phyloP scores from a whole-genome alignment of 2,797 vertebrate genomes.

The Sebastiscus tertius region DNA sequence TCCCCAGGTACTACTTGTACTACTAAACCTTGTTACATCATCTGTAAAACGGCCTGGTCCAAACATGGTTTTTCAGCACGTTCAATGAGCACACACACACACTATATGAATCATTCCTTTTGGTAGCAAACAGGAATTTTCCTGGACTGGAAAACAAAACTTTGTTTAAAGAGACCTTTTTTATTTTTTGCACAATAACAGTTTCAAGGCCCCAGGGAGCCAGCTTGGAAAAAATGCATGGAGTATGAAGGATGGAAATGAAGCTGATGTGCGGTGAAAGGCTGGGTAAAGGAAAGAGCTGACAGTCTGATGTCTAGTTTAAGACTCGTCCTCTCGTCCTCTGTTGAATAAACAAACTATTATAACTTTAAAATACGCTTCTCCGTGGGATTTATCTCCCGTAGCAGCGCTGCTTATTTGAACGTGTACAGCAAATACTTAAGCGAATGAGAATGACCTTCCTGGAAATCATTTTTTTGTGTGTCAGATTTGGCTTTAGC shows the following conservation, averaged over 20 bases:
- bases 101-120: constrained; percentile 45
- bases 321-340: constrained; percentile 10
- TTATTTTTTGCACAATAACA: constrained; percentile 20
- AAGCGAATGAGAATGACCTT: background rate
- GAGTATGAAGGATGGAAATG: constrained; percentile 52
- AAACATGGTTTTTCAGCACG: constrained; percentile 32
- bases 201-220: constrained; percentile 44
- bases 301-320: constrained; percentile 6
- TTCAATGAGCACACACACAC: constrained; percentile 4
- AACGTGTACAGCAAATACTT: background rate
- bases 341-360: background rate
- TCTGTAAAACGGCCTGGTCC: constrained; percentile 3
- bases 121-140: constrained; percentile 41
- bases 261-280: constrained; percentile 36
- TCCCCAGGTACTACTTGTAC: background rate
- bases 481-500: background rate
- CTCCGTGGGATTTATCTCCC: background rate
- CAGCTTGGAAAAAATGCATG: constrained; percentile 45
- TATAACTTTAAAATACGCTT: background rate
- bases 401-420: background rate
- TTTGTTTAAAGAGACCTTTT: constrained; percentile 24
- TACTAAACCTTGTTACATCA: constrained; percentile 7
- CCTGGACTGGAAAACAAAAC: constrained; percentile 57
- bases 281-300: constrained; percentile 24
- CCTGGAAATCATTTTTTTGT: background rate